These are phyloP conservation scores for Pyrrhia umbra DNA, from an alignment of 2,888 invertebrate species.

Conservation along the genomic window DNA sequence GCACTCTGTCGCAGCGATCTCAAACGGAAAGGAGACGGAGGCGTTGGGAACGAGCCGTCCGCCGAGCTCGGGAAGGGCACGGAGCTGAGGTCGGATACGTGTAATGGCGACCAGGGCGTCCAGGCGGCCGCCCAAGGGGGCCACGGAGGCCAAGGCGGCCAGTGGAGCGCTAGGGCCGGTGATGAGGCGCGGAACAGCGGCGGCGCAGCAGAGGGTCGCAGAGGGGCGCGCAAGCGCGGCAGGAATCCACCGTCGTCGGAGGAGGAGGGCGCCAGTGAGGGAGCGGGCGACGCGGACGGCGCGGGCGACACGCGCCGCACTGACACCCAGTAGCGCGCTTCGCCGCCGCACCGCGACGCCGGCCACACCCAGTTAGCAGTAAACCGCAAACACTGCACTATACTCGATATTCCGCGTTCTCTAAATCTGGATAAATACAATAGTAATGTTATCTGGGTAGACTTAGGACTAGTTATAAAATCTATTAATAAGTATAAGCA, in stretches of 20 bases:
- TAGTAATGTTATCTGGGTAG: constrained; percentile 19
- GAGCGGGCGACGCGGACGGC: constrained; percentile 74
- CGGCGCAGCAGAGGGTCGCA: constrained; percentile 92
- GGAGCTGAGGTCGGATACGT: constrained; percentile 96
- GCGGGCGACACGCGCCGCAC: constrained; percentile 71
- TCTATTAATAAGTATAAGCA: neutral
- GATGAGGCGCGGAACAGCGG: constrained; percentile 86
- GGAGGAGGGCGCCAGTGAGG: constrained; percentile 87
- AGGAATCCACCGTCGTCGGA: constrained; percentile 97
- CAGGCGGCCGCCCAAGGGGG: constrained; percentile 92
- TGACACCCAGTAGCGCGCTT: constrained; percentile 74
- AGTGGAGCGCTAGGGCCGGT: constrained; percentile 82
- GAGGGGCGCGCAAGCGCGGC: constrained; percentile 88
- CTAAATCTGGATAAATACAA: constrained; percentile 92
- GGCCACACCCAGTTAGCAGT: constrained; percentile 94
- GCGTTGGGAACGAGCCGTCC: constrained; percentile 94
- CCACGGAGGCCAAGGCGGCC: constrained; percentile 91
- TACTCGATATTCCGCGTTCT: constrained; percentile 98
- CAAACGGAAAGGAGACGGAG: constrained; percentile 92
- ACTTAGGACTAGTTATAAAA: too few species aligned
- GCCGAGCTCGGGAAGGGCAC: constrained; percentile 95
- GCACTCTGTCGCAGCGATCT: constrained; percentile 91
- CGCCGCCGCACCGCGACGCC: constrained; percentile 91
- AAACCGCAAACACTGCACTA: constrained; percentile 92
- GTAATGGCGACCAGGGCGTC: constrained; percentile 93